Evolutionary conservation across 2,113 vertebrate species (phyloP).

Genomic region (Trichomycterus rosablanca): DNA sequence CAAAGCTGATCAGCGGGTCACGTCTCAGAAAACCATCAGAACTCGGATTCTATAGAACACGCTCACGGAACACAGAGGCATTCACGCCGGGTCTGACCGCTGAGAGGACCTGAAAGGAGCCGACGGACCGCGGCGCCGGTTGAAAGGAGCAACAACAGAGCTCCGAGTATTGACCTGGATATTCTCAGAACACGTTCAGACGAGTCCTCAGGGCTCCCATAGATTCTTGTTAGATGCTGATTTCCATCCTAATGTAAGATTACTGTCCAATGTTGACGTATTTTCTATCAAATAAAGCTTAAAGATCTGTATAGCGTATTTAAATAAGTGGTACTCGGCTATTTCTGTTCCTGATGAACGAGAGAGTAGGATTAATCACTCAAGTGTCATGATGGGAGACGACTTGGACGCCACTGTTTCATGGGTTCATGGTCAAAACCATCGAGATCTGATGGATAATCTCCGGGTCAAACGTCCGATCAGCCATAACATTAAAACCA

Average conservation of each 20-base stretch:
- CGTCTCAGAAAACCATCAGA: conserved; percentile 18
- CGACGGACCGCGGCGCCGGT: conserved; percentile 9
- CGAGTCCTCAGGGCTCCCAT: not conserved
- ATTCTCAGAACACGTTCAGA: conserved; percentile 13
- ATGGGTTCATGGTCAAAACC: too few species aligned
- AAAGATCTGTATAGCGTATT: too few species aligned
- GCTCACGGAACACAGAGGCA: conserved; percentile 22
- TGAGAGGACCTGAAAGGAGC: conserved; percentile 24
- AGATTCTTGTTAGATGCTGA: conserved; percentile 21
- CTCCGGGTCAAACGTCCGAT: too few species aligned
- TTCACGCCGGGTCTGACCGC: conserved; percentile 30
- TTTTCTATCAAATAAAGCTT: too few species aligned
- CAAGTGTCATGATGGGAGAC: too few species aligned
- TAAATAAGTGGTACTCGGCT: too few species aligned
- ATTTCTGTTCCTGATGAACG: too few species aligned
- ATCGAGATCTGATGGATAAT: too few species aligned
- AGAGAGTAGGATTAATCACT: too few species aligned
- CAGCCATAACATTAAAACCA: too few species aligned
- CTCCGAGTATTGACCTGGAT: conserved; percentile 35
- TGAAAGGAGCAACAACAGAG: conserved; percentile 27
- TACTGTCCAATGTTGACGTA: too few species aligned
- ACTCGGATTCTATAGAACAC: conserved; percentile 10
- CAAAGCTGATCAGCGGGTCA: not conserved
- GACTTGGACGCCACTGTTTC: too few species aligned
- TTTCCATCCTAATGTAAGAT: conserved; percentile 7